Evolutionary conservation across 2,113 vertebrate genomes (phyloP).

Genomic region (Ellobius talpinus): DNA sequence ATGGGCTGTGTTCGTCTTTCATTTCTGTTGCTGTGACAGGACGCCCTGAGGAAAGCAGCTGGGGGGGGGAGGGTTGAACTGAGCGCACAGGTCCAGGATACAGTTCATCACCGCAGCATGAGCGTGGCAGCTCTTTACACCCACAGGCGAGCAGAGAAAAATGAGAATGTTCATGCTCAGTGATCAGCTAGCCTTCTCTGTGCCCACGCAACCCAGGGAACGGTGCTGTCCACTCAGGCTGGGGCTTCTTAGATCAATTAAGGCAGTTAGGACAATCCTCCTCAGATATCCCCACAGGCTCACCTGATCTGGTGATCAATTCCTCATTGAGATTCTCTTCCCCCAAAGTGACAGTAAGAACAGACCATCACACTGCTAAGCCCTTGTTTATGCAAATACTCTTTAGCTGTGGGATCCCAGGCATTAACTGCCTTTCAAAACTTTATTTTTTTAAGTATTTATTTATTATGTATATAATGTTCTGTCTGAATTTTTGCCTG

Average conservation of each 20-base stretch:
- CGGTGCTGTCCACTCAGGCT: neutral
- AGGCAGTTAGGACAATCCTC: neutral
- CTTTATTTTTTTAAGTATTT: neutral
- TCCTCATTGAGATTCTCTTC: neutral
- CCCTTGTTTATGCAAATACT: neutral
- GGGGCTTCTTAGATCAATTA: neutral
- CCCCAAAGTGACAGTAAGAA: neutral
- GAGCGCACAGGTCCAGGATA: too few species aligned
- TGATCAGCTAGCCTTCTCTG: neutral
- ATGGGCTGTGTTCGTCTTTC: neutral
- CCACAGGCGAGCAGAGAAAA: neutral
- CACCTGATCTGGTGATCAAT: neutral
- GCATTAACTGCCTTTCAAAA: neutral
- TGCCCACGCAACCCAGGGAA: neutral
- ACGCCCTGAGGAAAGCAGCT: neutral
- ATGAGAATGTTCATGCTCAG: too few species aligned
- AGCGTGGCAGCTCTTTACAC: neutral
- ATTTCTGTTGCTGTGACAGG: neutral
- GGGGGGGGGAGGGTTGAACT: neutral
- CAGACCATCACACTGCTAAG: neutral
- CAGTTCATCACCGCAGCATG: neutral
- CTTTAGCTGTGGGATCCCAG: neutral
- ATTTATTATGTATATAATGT: too few species aligned
- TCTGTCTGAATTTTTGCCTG: too few species aligned
- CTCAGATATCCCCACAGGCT: neutral